A percentile compares a stretch with the other conserved stretches of the same genome.
Evolutionary conservation across 2,113 vertebrate genomes (phyloP).

Genomic region (Opisthocomus hoazin): DNA sequence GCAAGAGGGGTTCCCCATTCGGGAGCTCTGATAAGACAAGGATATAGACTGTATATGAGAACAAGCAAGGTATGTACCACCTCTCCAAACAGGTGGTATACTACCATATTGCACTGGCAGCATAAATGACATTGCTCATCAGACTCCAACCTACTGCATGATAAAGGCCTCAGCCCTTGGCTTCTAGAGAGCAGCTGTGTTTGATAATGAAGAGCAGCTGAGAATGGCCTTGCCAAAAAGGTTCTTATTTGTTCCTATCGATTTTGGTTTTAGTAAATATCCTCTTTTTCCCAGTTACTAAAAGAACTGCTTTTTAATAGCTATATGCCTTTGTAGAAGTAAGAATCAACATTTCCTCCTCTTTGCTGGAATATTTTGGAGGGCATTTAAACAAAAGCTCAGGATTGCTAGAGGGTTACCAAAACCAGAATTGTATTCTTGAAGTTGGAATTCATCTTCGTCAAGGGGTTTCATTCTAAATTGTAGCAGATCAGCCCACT

Average conservation of each 20-base stretch:
- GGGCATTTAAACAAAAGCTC: background rate
- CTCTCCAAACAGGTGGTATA: background rate
- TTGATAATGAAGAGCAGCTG: background rate
- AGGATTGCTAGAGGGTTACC: background rate
- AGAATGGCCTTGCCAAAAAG: background rate
- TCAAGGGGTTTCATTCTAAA: background rate
- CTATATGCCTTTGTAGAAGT: background rate
- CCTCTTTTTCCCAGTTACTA: background rate
- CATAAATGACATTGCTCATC: background rate
- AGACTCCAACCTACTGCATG: background rate
- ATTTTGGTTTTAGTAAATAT: background rate
- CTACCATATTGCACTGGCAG: background rate
- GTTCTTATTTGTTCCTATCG: background rate
- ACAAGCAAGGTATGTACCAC: background rate
- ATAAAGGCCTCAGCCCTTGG: background rate
- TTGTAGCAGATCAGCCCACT: background rate
- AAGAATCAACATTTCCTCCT: background rate
- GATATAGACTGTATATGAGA: background rate
- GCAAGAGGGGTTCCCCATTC: background rate
- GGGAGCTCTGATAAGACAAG: background rate
- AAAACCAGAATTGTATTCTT: background rate
- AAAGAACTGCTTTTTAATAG: background rate
- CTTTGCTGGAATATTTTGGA: background rate
- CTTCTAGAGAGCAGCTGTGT: background rate
- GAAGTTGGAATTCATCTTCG: background rate